Evolutionary conservation across 2,888 invertebrate genomes (phyloP).

Genomic region (Ashinkailepas kermadecensis): DNA sequence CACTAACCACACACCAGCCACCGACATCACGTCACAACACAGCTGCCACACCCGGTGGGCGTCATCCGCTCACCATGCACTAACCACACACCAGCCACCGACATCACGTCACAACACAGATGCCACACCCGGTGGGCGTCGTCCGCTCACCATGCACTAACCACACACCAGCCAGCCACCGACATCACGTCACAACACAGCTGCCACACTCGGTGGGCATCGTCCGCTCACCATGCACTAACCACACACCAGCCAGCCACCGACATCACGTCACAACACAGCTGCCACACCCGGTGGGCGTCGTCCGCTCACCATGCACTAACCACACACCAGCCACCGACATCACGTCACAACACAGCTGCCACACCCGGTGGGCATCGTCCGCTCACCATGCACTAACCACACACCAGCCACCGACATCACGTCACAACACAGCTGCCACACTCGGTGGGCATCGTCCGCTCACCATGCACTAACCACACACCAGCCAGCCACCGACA

Average conservation of each 20-base stretch:
- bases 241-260: too few relatives aligned
- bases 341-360: neutral
- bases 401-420: too few relatives aligned
- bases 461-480: conserved; percentile 43
- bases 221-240: conserved; percentile 46
- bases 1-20: too few relatives aligned
- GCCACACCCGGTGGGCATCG: neutral
- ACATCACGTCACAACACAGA: neutral
- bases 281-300: neutral
- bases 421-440: neutral
- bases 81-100: too few relatives aligned
- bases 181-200: neutral
- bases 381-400: conserved; percentile 47
- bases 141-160: conserved; percentile 46
- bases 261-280: neutral
- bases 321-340: too few relatives aligned
- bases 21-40: neutral
- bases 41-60: neutral
- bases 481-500: neutral
- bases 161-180: too few relatives aligned
- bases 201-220: neutral
- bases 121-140: neutral
- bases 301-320: conserved; percentile 45
- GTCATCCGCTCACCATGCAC: conserved; percentile 45
- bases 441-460: neutral